Conservation (phyloP, 2,113 vertebrate genomes). For the Tursiops truncatus region DNA sequence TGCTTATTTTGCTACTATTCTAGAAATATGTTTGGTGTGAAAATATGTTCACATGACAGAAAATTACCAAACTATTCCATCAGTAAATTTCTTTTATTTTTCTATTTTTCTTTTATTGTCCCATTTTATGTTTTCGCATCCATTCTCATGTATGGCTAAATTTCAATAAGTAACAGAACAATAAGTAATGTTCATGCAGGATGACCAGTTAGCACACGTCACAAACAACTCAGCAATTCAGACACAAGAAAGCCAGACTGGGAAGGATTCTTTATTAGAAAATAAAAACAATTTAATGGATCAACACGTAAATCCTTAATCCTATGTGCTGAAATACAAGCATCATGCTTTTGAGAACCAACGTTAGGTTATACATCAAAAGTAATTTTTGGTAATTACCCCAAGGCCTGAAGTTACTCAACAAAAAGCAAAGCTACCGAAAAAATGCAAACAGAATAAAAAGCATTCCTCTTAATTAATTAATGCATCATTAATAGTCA, state of each 20-base stretch:
- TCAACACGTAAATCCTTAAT: not conserved
- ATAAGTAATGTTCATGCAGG: not conserved
- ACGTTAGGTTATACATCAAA: not conserved
- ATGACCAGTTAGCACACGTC: not conserved
- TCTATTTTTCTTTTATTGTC: not conserved
- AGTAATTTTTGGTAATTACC: not conserved
- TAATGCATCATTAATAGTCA: not conserved
- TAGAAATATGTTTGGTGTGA: not conserved
- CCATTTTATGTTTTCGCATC: not conserved
- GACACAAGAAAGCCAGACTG: not conserved
- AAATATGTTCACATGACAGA: not conserved
- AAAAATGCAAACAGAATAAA: not conserved
- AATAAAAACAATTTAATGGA: not conserved
- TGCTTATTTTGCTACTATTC: not conserved
- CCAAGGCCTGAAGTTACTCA: not conserved
- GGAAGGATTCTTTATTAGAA: slow-evolving; percentile 15
- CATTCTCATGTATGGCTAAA: not conserved
- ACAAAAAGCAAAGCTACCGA: not conserved
- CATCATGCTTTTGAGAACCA: not conserved
- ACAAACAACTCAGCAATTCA: not conserved
- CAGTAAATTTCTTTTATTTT: not conserved
- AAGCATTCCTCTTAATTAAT: not conserved
- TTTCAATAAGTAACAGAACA: not conserved
- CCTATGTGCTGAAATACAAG: not conserved
- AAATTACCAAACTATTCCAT: not conserved